Percentiles rank a stretch among this genome's conserved stretches.
phyloP scores from a whole-genome alignment of 2,797 vertebrate species.

The Intellagama lesueurii region DNA sequence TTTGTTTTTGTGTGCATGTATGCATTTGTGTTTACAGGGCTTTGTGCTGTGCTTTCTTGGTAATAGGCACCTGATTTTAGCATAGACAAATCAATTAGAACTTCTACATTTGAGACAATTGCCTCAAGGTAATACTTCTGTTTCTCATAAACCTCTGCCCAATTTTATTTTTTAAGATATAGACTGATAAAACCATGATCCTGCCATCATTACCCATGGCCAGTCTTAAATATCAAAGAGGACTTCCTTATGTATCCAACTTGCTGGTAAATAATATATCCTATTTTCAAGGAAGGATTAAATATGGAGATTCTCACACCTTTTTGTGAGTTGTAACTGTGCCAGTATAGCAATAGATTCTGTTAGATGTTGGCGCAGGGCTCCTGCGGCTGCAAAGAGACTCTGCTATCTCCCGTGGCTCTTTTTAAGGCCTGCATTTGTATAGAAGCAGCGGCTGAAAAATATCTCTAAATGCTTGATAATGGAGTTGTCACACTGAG shows the following conservation, averaged over 20 bases:
- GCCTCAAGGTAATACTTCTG: neutral
- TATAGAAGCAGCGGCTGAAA: conserved; percentile 31
- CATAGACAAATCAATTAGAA: neutral
- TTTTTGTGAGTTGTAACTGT: neutral
- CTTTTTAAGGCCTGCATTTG: conserved; percentile 16
- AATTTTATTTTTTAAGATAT: neutral
- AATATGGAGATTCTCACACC: neutral
- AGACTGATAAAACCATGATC: neutral
- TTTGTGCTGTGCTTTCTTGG: neutral
- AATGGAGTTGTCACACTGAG: conserved; percentile 23
- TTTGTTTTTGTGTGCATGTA: neutral
- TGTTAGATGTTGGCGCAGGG: conserved; percentile 26
- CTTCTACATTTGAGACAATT: neutral
- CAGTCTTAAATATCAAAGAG: neutral
- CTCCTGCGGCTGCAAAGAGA: conserved; percentile 31
- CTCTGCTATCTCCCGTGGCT: conserved; percentile 17
- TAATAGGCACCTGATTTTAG: neutral
- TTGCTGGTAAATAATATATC: conserved; percentile 3
- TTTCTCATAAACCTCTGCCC: conserved; percentile 1
- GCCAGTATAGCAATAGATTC: neutral
- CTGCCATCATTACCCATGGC: neutral
- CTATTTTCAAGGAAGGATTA: neutral
- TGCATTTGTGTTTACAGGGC: conserved; percentile 11
- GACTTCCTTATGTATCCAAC: neutral
- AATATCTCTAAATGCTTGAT: conserved; percentile 9